Evolutionary conservation across 2,888 invertebrate species (phyloP).

Genomic region (Ecdyonurus torrentis): DNA sequence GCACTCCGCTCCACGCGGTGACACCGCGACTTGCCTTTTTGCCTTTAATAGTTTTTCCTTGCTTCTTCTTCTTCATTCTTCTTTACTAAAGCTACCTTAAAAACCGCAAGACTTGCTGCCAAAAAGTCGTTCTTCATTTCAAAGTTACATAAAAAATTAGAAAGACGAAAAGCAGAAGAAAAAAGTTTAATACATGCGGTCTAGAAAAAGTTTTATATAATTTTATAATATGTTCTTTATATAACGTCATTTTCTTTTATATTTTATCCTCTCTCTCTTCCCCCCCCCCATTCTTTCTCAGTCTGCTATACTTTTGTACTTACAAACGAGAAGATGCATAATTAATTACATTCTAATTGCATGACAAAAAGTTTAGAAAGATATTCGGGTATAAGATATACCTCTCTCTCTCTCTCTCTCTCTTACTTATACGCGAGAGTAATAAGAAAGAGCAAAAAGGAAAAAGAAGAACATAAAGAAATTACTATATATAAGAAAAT

Average conservation of each 20-base stretch:
- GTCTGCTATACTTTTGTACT: not conserved
- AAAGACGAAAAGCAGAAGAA: not conserved
- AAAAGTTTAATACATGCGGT: too few relatives aligned
- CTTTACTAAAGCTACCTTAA: too few relatives aligned
- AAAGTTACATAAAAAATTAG: not conserved
- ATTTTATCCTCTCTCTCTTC: not conserved
- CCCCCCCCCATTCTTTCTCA: not conserved
- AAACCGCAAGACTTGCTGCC: not conserved
- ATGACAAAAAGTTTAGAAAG: not conserved
- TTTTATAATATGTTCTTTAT: not conserved
- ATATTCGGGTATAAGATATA: too few relatives aligned
- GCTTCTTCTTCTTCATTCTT: too few relatives aligned
- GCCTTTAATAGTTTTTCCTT: not conserved
- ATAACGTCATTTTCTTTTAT: too few relatives aligned
- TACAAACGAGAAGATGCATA: not conserved
- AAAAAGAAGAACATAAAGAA: not conserved
- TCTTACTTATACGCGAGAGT: not conserved
- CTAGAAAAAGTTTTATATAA: not conserved
- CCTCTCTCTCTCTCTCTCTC: too few relatives aligned
- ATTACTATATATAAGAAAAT: not conserved
- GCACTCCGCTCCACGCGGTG: too few relatives aligned
- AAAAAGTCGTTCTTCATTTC: not conserved
- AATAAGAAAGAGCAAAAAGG: not conserved
- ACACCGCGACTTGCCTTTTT: not conserved
- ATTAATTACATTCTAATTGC: constrained; percentile 2